These are phyloP conservation scores for Centropristis striata DNA, from an alignment of 2,113 vertebrate genomes.

Conservation along the genomic window DNA sequence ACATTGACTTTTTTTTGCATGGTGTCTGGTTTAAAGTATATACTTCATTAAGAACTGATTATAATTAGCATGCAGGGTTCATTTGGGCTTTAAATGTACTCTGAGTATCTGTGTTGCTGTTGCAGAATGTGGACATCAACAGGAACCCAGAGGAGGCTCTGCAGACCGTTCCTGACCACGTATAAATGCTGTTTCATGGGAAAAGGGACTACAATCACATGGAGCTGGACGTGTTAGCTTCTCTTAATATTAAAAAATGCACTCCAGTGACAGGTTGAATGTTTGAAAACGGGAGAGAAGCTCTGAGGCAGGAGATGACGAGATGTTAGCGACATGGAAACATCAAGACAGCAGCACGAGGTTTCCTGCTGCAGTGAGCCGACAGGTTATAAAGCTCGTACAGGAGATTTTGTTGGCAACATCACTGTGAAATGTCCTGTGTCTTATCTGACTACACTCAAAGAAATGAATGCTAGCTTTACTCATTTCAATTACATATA, in stretches of 20 bases:
- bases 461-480: too few relatives aligned
- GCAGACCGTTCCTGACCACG: constrained; percentile 83
- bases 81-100: background rate
- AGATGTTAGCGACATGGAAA: background rate
- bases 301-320: background rate
- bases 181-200: constrained; percentile 40
- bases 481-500: too few relatives aligned
- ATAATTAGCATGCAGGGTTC: background rate
- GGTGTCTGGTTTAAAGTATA: background rate
- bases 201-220: background rate
- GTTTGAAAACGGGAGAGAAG: background rate
- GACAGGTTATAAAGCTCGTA: too few relatives aligned
- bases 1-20: background rate
- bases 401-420: background rate
- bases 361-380: background rate
- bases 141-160: constrained; percentile 87
- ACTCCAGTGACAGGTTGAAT: constrained; percentile 12
- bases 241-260: background rate
- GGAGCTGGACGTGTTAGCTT: background rate
- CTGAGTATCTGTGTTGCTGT: constrained; percentile 12
- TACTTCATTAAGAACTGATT: background rate
- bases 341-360: background rate
- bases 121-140: constrained; percentile 86
- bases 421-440: constrained; percentile 26
- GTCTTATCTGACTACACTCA: constrained; percentile 7